These are phyloP conservation scores for Tupaia chinensis DNA, from an alignment of 2,113 vertebrate species.

Conservation along the genomic window DNA sequence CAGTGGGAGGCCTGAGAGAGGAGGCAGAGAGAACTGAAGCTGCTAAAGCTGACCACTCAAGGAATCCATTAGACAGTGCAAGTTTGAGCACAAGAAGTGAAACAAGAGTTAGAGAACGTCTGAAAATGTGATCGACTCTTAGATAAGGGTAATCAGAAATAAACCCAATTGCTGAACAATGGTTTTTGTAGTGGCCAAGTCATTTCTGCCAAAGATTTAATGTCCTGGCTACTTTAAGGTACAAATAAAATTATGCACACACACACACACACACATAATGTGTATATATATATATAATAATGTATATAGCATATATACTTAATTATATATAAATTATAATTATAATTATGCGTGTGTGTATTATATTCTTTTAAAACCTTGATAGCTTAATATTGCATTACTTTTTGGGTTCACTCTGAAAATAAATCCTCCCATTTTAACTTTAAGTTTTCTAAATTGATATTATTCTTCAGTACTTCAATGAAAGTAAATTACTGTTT, in stretches of 20 bases:
- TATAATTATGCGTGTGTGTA: background rate
- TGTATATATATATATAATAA: background rate
- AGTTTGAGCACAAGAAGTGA: constrained; percentile 88
- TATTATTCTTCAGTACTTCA: background rate
- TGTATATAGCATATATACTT: background rate
- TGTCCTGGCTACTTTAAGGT: background rate
- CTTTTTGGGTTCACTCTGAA: background rate
- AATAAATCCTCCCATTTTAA: background rate
- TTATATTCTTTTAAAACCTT: background rate
- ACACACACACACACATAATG: too few species aligned
- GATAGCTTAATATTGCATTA: background rate
- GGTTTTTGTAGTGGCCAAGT: background rate
- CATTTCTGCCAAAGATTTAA: background rate
- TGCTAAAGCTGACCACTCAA: constrained; percentile 90
- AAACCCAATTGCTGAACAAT: background rate
- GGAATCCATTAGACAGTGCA: constrained; percentile 89
- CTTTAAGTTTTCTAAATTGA: background rate
- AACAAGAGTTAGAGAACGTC: constrained; percentile 88
- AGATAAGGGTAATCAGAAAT: constrained; percentile 87
- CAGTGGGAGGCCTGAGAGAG: constrained; percentile 87
- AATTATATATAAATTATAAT: background rate
- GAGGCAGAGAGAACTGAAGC: constrained; percentile 89
- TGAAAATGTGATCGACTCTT: constrained; percentile 76
- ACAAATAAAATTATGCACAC: background rate
- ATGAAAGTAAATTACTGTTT: constrained; percentile 12